Percentiles rank a stretch among this genome's conserved stretches.
Evolutionary conservation across 2,888 invertebrate species (phyloP).

Genomic region (Cartodere bifasciata): DNA sequence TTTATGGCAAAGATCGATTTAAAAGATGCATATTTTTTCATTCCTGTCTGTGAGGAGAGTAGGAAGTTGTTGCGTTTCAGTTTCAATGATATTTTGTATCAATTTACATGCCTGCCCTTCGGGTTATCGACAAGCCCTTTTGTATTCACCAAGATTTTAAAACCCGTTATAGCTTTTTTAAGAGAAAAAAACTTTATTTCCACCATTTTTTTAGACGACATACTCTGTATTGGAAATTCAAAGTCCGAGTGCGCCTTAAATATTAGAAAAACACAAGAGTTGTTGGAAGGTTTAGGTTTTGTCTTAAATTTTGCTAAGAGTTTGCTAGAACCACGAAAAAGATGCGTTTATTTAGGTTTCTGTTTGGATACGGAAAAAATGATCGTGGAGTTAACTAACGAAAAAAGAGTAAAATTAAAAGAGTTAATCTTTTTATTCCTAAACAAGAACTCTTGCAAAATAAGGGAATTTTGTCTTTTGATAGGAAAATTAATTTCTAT

Average conservation of each 20-base stretch:
- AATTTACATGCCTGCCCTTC: conserved; percentile 20
- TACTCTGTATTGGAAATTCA: conserved; percentile 13
- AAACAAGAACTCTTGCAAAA: conserved; percentile 8
- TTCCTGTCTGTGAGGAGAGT: conserved; percentile 14
- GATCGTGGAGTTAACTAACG: conserved; percentile 7
- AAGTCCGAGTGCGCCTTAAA: conserved; percentile 7
- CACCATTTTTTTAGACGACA: conserved; percentile 16
- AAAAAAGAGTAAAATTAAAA: conserved; percentile 6
- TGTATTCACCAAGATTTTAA: conserved; percentile 21
- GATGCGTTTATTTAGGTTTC: conserved; percentile 15
- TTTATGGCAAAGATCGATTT: conserved; percentile 12
- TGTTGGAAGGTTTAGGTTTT: conserved; percentile 14
- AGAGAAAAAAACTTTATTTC: conserved; percentile 13
- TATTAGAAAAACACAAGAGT: background rate
- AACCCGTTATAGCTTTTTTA: conserved; percentile 13
- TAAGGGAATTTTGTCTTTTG: conserved; percentile 9
- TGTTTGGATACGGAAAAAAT: conserved; percentile 11
- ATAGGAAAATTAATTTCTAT: conserved; percentile 13
- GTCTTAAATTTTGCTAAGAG: conserved; percentile 15
- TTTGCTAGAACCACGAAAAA: conserved; percentile 9
- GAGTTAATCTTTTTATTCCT: conserved; percentile 4
- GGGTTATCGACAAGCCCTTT: conserved; percentile 18
- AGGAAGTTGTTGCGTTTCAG: conserved; percentile 18
- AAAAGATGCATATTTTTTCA: conserved; percentile 16
- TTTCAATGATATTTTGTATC: conserved; percentile 15